Percentiles rank a stretch among this genome's conserved stretches.
These are phyloP conservation scores for Sericinus montela DNA, from an alignment of 2,888 invertebrate genomes.

Conservation along the genomic window DNA sequence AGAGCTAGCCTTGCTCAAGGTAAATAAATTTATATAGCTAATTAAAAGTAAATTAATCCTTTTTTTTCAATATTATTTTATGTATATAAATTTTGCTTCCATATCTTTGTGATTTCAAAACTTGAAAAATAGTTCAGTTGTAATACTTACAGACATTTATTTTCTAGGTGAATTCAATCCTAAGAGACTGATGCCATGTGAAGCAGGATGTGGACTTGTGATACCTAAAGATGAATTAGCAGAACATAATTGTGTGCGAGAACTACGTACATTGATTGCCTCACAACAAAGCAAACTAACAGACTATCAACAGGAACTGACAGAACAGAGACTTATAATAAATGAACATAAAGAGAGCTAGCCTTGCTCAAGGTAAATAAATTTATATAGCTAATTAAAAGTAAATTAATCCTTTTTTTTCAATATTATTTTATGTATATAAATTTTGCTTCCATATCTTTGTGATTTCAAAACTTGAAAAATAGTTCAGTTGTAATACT, in stretches of 20 bases:
- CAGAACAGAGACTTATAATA: slow-evolving; percentile 91
- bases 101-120: no score
- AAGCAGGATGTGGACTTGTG: slow-evolving; percentile 95
- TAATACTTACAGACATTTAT: no score
- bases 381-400: no score
- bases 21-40: slow-evolving; percentile 37
- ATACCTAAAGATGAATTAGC: slow-evolving; percentile 97
- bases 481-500: no score
- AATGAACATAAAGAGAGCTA: slow-evolving; percentile 94
- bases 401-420: no score
- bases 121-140: no score
- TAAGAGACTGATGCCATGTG: slow-evolving; percentile 94
- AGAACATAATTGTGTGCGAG: slow-evolving; percentile 96
- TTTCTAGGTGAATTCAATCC: slow-evolving; percentile 84
- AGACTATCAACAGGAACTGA: slow-evolving; percentile 91
- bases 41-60: no score
- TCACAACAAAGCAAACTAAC: slow-evolving; percentile 92
- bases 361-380: slow-evolving; percentile 90
- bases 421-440: no score
- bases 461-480: no score
- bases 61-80: no score
- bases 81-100: no score
- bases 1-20: slow-evolving; percentile 92
- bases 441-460: no score
- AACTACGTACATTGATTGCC: slow-evolving; percentile 89